Conservation (phyloP, 2,888 invertebrate genomes). For the Lycaena phlaeas region DNA sequence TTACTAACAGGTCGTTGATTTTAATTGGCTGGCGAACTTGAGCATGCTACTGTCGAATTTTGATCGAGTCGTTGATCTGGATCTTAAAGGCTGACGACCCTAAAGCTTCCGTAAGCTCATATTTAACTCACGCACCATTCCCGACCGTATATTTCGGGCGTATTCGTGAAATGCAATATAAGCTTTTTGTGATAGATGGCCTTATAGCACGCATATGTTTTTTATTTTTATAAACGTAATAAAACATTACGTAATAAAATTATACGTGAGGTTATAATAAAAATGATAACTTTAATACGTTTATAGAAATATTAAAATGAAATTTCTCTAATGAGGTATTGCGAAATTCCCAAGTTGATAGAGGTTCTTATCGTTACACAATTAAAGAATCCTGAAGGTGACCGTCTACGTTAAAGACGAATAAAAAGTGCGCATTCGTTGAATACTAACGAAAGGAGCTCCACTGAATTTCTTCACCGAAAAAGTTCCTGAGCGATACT, state of each 20-base stretch:
- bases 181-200: constrained; percentile 6
- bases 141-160: background rate
- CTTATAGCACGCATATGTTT: background rate
- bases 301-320: background rate
- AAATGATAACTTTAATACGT: background rate
- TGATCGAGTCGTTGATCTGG: constrained; percentile 17
- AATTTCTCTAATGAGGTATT: constrained; percentile 28
- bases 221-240: constrained; percentile 2
- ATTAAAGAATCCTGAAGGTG: constrained; percentile 66
- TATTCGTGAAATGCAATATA: constrained; percentile 5
- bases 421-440: constrained; percentile 58
- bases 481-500: constrained; percentile 61
- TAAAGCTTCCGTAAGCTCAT: constrained; percentile 4
- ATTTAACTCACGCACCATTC: constrained; percentile 4
- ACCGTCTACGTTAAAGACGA: constrained; percentile 50
- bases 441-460: constrained; percentile 60
- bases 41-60: constrained; percentile 26
- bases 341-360: constrained; percentile 32
- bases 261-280: background rate
- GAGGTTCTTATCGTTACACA: constrained; percentile 59
- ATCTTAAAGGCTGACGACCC: constrained; percentile 12
- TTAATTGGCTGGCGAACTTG: constrained; percentile 49
- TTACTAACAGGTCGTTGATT: constrained; percentile 62
- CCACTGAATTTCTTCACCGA: constrained; percentile 57
- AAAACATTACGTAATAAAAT: background rate